Evolutionary conservation across 2,797 vertebrate genomes (phyloP), one percentile per base, ranked within the genome.

Genomic region (Cheirogaleus major): DNA sequence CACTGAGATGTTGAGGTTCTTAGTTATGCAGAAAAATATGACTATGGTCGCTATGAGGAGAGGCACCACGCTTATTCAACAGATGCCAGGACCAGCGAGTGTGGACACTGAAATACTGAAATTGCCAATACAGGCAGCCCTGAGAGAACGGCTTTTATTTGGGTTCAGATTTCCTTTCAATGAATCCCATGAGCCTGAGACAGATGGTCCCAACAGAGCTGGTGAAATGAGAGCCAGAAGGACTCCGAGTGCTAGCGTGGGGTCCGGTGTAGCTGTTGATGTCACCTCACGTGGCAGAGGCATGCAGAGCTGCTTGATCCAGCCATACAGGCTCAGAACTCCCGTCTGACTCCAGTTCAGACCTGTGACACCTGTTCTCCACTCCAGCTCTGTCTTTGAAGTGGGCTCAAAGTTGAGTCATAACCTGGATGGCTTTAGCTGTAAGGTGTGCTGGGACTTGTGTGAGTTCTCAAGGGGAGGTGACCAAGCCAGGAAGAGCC

Each of bases 211-310:
- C 4, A 23, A 7, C 10, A 87, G 61, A 76, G n/a, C 15, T 65
- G 20, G 22, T 61, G 32, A 76, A 65, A 50, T 45, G 35, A 38
- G 20, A 88, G 30, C 17, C 55, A 38, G 25, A 32, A 76, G 2
- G 12, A 1, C 2, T 5, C 8, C 2, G 10, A 59, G 14, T 45
- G 23, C 67, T 14, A 25, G 11, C 2, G 0, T 25, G 10, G 13
- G 11, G 23, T 75, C 25, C 45, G 22, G 13, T 7, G 11, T 9
- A 35, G 17, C 17, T 85, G 13, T 59, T 67, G 48, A 14, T 7
- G 4, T 32, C 5, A 55, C 25, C 22, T 84, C 35, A 43, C 8
- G 20, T 18, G 17, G 50, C 25, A 85, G 38, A 12, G 13, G 22
- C 61, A 45, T 8, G 38, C 45, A 55, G 35, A 50, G 35, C 10